Conservation (phyloP, 2,797 vertebrate species). For the Pseudochaenichthys georgianus region DNA sequence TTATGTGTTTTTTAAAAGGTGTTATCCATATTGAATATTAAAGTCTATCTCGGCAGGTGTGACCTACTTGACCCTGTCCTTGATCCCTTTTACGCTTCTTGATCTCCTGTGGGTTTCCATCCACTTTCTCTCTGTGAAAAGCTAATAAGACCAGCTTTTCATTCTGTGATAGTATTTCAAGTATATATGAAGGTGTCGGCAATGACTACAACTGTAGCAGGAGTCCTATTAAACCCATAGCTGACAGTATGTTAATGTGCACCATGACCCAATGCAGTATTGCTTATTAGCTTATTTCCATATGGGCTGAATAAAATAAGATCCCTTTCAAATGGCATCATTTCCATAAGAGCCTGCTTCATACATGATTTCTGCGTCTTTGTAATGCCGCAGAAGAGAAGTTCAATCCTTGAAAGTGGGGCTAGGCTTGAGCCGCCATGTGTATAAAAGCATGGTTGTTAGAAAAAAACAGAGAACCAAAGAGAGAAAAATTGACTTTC, state of each 20-base stretch:
- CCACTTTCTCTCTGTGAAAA: slow-evolving; percentile 23
- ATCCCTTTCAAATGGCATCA: slow-evolving; percentile 2
- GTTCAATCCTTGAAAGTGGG: slow-evolving; percentile 6
- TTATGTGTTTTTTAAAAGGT: slow-evolving; percentile 36
- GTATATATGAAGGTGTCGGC: slow-evolving; percentile 24
- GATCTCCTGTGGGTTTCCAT: slow-evolving; percentile 14
- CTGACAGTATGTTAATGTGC: slow-evolving; percentile 43
- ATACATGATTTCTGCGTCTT: slow-evolving; percentile 9
- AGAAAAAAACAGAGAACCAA: slow-evolving; percentile 4
- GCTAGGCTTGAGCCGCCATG: slow-evolving; percentile 1
- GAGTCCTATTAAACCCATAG: slow-evolving; percentile 41
- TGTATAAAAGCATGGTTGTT: slow-evolving; percentile 29
- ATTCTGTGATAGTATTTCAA: slow-evolving; percentile 16
- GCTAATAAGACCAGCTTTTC: slow-evolving; percentile 25
- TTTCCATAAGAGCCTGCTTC: slow-evolving; percentile 14
- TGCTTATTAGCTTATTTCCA: slow-evolving; percentile 47
- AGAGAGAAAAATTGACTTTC: slow-evolving; percentile 53
- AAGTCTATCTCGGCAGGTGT: slow-evolving; percentile 41
- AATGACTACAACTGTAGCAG: slow-evolving; percentile 40
- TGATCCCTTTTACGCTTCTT: slow-evolving; percentile 46
- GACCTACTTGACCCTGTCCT: slow-evolving; percentile 51
- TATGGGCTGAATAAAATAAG: neutral
- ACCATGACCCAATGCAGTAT: slow-evolving; percentile 40
- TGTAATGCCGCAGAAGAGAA: neutral
- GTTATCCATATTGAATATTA: slow-evolving; percentile 50